phyloP scores from a whole-genome alignment of 2,888 invertebrate genomes.

The Elegia similella region DNA sequence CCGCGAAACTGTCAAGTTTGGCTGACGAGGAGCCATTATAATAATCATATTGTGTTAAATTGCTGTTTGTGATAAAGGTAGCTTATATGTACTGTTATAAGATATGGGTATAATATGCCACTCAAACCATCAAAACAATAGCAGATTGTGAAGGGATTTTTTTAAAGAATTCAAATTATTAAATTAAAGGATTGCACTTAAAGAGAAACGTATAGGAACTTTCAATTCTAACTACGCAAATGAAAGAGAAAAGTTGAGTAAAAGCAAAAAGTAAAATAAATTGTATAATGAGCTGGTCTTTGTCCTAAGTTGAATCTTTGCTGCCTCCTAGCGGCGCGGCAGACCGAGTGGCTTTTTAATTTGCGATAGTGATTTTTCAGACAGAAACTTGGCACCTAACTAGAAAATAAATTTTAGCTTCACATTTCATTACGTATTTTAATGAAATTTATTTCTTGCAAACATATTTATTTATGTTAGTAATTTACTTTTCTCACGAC shows the following conservation, averaged over 20 bases:
- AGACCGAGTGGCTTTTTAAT: not conserved
- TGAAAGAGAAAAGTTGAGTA: not conserved
- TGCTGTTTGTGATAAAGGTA: too few species aligned
- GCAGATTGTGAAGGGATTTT: not conserved
- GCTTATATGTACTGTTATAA: too few species aligned
- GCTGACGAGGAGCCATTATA: not conserved
- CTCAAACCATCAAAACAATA: not conserved
- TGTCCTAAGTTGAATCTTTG: constrained; percentile 1
- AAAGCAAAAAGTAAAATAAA: constrained; percentile 4
- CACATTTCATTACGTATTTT: not conserved
- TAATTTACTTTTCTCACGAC: not conserved
- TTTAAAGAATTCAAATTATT: not conserved
- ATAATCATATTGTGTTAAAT: too few species aligned
- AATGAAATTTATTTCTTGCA: not conserved
- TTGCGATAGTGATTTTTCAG: constrained; percentile 3
- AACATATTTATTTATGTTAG: too few species aligned
- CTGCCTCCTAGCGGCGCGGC: not conserved
- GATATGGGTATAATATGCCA: not conserved
- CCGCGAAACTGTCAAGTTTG: not conserved
- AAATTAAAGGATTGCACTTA: not conserved
- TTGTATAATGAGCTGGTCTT: constrained; percentile 10
- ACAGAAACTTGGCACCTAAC: not conserved
- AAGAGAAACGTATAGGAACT: not conserved
- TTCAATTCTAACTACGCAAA: not conserved
- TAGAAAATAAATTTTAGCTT: not conserved